A percentile compares a stretch with the other conserved stretches of the same genome.
Conservation (phyloP, 2,113 vertebrate genomes). For the Oostethus manadensis region DNA sequence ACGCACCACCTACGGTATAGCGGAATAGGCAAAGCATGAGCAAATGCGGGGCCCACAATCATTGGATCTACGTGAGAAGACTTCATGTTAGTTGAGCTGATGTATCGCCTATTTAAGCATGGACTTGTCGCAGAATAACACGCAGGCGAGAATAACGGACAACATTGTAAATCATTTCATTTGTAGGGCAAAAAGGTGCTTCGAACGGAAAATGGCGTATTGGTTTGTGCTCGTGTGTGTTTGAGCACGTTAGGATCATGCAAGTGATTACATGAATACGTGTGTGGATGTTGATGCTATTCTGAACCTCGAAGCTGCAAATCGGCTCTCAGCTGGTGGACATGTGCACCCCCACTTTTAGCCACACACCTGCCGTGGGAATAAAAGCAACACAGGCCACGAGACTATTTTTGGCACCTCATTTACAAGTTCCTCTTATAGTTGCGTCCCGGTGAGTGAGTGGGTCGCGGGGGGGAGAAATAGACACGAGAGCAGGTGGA, state of each 20-base stretch:
- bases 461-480: constrained; percentile 32
- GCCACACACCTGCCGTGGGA: constrained; percentile 88
- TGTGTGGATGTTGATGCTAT: constrained; percentile 47
- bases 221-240: constrained; percentile 12
- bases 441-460: constrained; percentile 69
- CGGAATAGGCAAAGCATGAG: constrained; percentile 4
- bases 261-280: constrained; percentile 36
- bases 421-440: constrained; percentile 82
- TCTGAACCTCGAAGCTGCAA: constrained; percentile 69
- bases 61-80: too few relatives aligned
- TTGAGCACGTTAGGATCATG: constrained; percentile 36
- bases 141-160: too few relatives aligned
- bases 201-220: too few relatives aligned
- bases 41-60: too few relatives aligned
- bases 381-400: constrained; percentile 81
- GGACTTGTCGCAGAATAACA: too few relatives aligned
- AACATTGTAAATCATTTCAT: too few relatives aligned
- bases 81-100: not conserved
- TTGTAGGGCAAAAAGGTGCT: too few relatives aligned
- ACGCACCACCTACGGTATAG: constrained; percentile 34
- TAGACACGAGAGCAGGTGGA: constrained; percentile 28
- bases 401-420: constrained; percentile 88
- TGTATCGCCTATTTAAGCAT: not conserved
- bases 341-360: constrained; percentile 83
- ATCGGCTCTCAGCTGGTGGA: constrained; percentile 73